A percentile compares a stretch with the other conserved stretches of the same genome.
These are phyloP conservation scores for Sardina pilchardus DNA, from an alignment of 2,113 vertebrate genomes.

Conservation along the genomic window DNA sequence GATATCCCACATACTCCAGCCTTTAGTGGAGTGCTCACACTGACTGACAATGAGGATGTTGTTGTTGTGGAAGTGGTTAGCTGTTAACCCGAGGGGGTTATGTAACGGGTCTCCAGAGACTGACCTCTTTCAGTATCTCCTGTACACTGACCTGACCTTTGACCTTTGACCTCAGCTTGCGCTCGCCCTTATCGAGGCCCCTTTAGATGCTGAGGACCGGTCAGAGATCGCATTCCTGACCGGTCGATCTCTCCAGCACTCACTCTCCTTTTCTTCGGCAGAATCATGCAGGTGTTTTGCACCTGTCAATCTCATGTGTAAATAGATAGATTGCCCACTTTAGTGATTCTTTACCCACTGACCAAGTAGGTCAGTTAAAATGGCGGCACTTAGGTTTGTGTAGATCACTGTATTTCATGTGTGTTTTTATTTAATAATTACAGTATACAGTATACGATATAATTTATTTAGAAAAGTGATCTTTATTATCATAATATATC, in stretches of 20 bases:
- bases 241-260: too few species aligned
- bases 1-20: background rate
- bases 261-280: too few species aligned
- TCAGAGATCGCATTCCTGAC: background rate
- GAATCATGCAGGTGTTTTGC: background rate
- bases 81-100: background rate
- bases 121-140: background rate
- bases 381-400: too few species aligned
- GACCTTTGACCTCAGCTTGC: background rate
- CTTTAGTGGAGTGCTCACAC: background rate
- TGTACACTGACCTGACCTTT: background rate
- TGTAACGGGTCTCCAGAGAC: background rate
- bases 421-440: too few species aligned
- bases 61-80: background rate
- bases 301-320: background rate
- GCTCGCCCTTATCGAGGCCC: background rate
- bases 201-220: background rate
- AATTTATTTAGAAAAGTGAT: too few species aligned
- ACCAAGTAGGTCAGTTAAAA: too few species aligned
- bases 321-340: too few species aligned
- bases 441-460: too few species aligned
- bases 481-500: too few species aligned
- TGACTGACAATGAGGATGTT: background rate
- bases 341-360: too few species aligned
- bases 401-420: too few species aligned